Percentiles rank a stretch among this genome's conserved stretches.
Conservation (phyloP, 2,797 vertebrate genomes). For the Hoplostethus atlanticus region DNA sequence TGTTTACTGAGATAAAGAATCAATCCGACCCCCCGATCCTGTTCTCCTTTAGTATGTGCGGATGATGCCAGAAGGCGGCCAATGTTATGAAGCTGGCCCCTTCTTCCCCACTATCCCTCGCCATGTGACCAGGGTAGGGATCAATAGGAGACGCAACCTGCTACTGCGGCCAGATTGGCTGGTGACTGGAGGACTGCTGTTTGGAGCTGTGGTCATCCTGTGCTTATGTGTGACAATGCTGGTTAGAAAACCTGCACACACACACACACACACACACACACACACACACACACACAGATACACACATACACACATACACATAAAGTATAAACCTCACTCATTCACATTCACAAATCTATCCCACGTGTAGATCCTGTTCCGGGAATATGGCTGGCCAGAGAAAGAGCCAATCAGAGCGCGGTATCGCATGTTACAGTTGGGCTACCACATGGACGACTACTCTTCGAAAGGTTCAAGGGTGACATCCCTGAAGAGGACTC, state of each 20-base stretch:
- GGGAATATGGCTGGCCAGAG: conserved; percentile 83
- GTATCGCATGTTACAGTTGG: conserved; percentile 86
- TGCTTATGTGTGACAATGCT: conserved; percentile 82
- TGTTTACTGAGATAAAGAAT: not conserved
- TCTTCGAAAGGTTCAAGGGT: conserved; percentile 82
- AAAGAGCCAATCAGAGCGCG: conserved; percentile 70
- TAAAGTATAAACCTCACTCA: not conserved
- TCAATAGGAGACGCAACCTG: conserved; percentile 79
- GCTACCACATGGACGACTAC: conserved; percentile 87
- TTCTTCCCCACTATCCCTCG: conserved; percentile 88
- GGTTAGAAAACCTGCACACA: conserved; percentile 75
- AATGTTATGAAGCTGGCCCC: conserved; percentile 88
- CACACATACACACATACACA: not conserved
- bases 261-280: conserved; percentile 8
- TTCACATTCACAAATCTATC: conserved; percentile 2
- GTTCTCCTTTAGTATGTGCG: conserved; percentile 83
- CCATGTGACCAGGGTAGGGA: conserved; percentile 88
- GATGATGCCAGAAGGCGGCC: conserved; percentile 87
- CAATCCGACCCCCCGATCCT: not conserved
- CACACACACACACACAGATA: not conserved
- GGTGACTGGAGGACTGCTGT: conserved; percentile 79
- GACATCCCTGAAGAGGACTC: conserved; percentile 75
- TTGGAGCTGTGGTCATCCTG: conserved; percentile 83
- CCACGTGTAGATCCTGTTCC: conserved; percentile 85
- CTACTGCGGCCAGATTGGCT: conserved; percentile 87